Evolutionary conservation across 2,797 vertebrate genomes (phyloP).

Genomic region (Coccyzus lansbergi): DNA sequence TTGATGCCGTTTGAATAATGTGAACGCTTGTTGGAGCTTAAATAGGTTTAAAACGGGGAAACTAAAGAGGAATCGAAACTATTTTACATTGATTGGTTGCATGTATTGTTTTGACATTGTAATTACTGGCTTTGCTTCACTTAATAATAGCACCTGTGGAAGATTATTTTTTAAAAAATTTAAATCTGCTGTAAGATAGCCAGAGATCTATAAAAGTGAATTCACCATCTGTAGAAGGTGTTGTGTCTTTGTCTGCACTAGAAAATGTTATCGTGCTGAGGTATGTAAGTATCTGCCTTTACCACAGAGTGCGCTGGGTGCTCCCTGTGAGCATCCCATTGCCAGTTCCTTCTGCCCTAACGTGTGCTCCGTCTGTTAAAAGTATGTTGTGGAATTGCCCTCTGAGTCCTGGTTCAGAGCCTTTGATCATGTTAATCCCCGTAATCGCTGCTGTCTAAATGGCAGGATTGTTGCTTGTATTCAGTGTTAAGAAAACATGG

Average conservation of each 20-base stretch:
- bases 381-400: not conserved
- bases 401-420: not conserved
- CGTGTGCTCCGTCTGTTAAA: fast-evolving
- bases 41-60: not conserved
- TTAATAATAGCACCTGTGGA: not conserved
- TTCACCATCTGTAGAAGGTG: not conserved
- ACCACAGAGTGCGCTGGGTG: too few relatives aligned
- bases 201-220: not conserved
- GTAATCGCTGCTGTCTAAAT: not conserved
- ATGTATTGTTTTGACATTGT: not conserved
- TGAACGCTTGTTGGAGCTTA: not conserved
- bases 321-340: not conserved
- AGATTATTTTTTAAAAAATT: not conserved
- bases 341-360: not conserved
- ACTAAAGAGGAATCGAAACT: not conserved
- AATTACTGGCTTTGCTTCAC: not conserved
- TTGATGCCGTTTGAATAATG: not conserved
- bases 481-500: not conserved
- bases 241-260: fast-evolving
- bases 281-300: fast-evolving
- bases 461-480: not conserved
- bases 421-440: not conserved
- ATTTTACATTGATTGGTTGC: not conserved
- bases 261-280: not conserved
- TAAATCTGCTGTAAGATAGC: not conserved